A percentile compares a stretch with the other conserved stretches of the same genome.
These are phyloP conservation scores for Entomobrya multifasciata DNA, from an alignment of 2,888 invertebrate genomes.

Conservation along the genomic window DNA sequence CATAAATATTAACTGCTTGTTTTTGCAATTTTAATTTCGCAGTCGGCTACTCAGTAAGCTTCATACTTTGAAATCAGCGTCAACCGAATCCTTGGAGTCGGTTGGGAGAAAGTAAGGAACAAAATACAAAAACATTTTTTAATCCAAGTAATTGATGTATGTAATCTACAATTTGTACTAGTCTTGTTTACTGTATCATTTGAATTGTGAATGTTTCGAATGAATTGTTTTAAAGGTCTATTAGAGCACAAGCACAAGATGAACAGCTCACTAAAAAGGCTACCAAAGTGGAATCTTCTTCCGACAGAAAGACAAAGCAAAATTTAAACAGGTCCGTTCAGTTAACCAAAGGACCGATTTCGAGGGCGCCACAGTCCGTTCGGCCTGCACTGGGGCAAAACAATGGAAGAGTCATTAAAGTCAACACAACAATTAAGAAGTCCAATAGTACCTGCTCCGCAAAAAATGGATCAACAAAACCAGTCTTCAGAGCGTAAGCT, in stretches of 20 bases:
- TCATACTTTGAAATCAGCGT: constrained; percentile 55
- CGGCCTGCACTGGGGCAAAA: constrained; percentile 43
- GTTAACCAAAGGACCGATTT: not conserved
- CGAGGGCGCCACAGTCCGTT: constrained; percentile 26
- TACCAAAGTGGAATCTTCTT: not conserved
- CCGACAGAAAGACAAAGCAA: not conserved
- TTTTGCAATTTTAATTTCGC: constrained; percentile 23
- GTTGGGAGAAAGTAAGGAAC: constrained; percentile 62
- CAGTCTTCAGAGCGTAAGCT: constrained; percentile 46
- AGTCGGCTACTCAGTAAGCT: constrained; percentile 56
- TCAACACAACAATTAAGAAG: constrained; percentile 43
- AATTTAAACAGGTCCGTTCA: constrained; percentile 14
- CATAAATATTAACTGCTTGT: not conserved
- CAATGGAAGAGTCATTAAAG: constrained; percentile 27
- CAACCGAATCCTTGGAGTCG: constrained; percentile 64
- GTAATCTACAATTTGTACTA: too few relatives aligned
- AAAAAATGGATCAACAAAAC: constrained; percentile 44
- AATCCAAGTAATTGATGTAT: not conserved
- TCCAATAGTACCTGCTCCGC: constrained; percentile 48
- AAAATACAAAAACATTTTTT: not conserved
- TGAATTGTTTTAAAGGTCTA: constrained; percentile 19
- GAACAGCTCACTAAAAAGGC: not conserved
- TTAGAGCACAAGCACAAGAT: constrained; percentile 13
- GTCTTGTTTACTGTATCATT: too few relatives aligned
- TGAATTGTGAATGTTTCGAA: not conserved